Evolutionary conservation across 2,113 vertebrate species (phyloP).

Genomic region (Peromyscus maniculatus): DNA sequence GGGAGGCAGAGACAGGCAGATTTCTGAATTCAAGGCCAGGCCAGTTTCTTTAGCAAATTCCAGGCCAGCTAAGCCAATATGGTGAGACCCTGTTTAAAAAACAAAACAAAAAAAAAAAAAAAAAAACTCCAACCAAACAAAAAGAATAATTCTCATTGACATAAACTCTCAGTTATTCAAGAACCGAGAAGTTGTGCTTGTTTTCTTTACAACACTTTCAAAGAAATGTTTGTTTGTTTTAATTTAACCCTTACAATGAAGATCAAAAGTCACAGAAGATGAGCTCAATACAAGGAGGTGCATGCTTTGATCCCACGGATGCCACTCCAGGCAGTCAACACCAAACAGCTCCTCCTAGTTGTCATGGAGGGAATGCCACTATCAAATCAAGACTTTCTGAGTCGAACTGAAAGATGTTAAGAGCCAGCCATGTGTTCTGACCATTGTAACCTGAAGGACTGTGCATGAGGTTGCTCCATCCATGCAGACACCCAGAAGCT

Average conservation of each 20-base stretch:
- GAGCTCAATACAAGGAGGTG: background rate
- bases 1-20: background rate
- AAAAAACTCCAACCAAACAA: background rate
- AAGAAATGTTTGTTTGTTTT: background rate
- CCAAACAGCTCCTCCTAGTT: constrained; percentile 73
- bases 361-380: background rate
- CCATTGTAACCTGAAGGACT: background rate
- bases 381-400: background rate
- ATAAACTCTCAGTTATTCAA: background rate
- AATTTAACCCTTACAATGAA: background rate
- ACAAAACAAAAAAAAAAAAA: background rate
- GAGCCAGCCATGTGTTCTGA: background rate
- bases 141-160: background rate
- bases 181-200: background rate
- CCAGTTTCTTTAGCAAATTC: background rate
- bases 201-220: constrained; percentile 7
- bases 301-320: background rate
- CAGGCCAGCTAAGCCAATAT: background rate
- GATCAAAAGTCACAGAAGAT: constrained; percentile 8
- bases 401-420: background rate
- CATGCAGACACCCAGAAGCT: background rate
- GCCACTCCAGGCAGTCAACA: constrained; percentile 44
- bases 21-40: background rate
- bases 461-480: background rate
- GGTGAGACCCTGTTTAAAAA: background rate